These are phyloP conservation scores for Ceratina calcarata DNA, from an alignment of 1,140 invertebrate genomes.

Conservation along the genomic window DNA sequence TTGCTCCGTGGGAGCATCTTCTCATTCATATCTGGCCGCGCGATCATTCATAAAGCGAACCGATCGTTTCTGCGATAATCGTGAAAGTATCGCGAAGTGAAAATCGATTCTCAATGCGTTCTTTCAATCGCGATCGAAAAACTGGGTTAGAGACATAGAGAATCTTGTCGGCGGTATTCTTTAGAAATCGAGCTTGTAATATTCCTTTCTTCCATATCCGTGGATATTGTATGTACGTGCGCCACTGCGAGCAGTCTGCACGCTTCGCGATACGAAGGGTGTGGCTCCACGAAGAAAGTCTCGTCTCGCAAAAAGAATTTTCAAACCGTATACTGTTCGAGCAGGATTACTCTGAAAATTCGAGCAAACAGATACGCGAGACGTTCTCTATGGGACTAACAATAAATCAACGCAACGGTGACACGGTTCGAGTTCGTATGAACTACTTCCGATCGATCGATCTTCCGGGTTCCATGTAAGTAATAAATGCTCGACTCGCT, in stretches of 20 bases:
- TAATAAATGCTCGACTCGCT: slow-evolving; percentile 42
- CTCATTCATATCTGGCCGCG: neutral
- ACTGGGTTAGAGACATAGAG: neutral
- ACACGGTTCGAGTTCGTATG: slow-evolving; percentile 28
- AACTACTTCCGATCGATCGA: slow-evolving; percentile 57
- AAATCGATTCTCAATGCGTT: neutral
- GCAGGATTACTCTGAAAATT: too few relatives aligned
- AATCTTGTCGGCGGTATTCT: neutral
- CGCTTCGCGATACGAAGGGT: too few relatives aligned
- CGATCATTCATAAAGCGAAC: neutral
- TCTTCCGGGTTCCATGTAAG: slow-evolving; percentile 56
- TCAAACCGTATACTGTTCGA: too few relatives aligned
- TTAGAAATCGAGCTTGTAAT: too few relatives aligned
- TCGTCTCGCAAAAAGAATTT: too few relatives aligned
- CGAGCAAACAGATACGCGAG: too few relatives aligned
- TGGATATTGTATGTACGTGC: too few relatives aligned
- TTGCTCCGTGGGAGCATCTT: neutral
- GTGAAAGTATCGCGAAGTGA: neutral
- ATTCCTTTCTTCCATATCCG: too few relatives aligned
- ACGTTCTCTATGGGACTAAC: too few relatives aligned
- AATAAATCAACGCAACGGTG: neutral
- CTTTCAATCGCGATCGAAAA: neutral
- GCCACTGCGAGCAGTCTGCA: too few relatives aligned
- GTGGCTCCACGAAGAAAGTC: too few relatives aligned
- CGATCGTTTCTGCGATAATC: neutral